Conservation (phyloP, 2,797 vertebrate genomes). For the Halcyon chelicuti region DNA sequence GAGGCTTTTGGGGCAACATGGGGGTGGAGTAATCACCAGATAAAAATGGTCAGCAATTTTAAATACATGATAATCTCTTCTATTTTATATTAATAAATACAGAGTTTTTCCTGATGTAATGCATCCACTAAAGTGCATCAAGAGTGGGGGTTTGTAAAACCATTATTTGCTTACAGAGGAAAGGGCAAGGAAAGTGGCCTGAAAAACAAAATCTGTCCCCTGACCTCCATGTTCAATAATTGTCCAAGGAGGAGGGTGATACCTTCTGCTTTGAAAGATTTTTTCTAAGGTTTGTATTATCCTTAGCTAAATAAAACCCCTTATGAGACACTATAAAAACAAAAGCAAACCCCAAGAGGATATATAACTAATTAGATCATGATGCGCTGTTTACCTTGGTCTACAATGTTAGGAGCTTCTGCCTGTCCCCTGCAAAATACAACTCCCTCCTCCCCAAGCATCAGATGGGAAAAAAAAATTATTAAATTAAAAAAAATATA, state of each 20-base stretch:
- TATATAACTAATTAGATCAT: slow-evolving; percentile 8
- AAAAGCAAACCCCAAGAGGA: background rate
- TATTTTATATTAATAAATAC: background rate
- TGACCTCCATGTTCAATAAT: background rate
- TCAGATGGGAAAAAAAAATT: background rate
- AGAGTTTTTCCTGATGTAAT: background rate
- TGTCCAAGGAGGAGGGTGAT: background rate
- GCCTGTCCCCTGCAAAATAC: background rate
- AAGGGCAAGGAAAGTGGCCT: background rate
- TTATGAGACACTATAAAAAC: slow-evolving; percentile 3
- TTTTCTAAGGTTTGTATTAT: slow-evolving; percentile 16
- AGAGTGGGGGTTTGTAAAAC: background rate
- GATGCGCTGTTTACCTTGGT: background rate
- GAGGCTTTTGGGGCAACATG: background rate
- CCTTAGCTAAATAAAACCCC: slow-evolving; percentile 45
- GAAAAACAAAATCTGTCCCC: slow-evolving; percentile 9
- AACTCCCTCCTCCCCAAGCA: background rate
- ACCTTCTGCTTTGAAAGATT: background rate
- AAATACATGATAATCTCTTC: background rate
- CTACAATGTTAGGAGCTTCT: background rate
- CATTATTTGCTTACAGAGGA: background rate
- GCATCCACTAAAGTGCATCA: background rate
- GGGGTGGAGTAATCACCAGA: background rate
- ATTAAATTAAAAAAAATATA: too few relatives aligned
- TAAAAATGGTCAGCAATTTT: slow-evolving; percentile 7